Base-by-base conservation (phyloP, 2,888 invertebrate genomes). In the Atethmia centrago region DNA sequence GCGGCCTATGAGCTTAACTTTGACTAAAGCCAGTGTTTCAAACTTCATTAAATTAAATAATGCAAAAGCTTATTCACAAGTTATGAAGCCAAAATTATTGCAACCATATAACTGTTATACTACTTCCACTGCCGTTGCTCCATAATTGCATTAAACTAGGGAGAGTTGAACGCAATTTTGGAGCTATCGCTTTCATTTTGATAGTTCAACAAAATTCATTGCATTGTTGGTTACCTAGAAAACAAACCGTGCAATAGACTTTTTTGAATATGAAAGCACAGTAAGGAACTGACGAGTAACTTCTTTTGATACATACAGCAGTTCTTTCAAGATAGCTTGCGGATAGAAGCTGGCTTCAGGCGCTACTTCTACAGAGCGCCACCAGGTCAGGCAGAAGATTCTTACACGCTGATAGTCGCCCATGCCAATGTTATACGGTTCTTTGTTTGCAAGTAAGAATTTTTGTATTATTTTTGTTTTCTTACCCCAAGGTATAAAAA, bases 351-450 rank as follows among this genome's bases (percentile, higher is more conserved):
- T 2, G 99, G 98, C 0, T 99, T 99, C 95, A 96, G 99, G 63
- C 98, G 98, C 87, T 98, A 99, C 94, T 98, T 99, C 93, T 97
- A 99, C 93, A 97, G 99, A 66, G 99, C 99, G 8, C 97, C 97
- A 65, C 97, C 98, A 0, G 96, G 97, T 0, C 99, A 99, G 93
- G 96, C 97, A 3, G 96, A 97, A 64, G 99, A 99, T 92, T 97
- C 98, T 0, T 99, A 98, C 92, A 99, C 99, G 53, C 92, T 99
- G 56, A 95, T 99, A 65, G 99, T 99, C 1, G 99, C 99, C 87
- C 99, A 99, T 93, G 99, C 99, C 12, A 99, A 99, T 94, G 99
- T 99, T 40, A 99, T 99, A 89, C 97, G 99, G 59, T 99, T 98
- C 94, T 98, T 98, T 91, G 97, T 98, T 25, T 99, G 99, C 97